Percentiles rank a stretch among this genome's conserved stretches.
Evolutionary conservation across 2,888 invertebrate genomes (phyloP).

Genomic region (Pandemis cinnamomeana): DNA sequence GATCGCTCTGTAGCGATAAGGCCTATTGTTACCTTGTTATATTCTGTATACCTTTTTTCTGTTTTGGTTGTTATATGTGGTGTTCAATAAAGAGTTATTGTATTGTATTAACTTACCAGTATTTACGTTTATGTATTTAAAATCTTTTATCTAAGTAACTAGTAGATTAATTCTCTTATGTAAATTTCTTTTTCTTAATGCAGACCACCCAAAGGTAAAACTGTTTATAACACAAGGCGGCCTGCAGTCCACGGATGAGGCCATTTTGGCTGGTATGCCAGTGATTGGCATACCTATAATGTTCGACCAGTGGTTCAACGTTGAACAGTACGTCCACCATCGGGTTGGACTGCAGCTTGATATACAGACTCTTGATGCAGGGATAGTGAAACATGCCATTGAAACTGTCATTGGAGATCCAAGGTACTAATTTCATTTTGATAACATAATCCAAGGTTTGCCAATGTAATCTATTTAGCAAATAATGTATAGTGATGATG

Average conservation of each 20-base stretch:
- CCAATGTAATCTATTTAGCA: no score
- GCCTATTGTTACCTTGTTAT: no score
- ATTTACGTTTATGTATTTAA: no score
- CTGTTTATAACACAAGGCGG: conserved; percentile 77
- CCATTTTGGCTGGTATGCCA: conserved; percentile 67
- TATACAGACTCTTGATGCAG: conserved; percentile 53
- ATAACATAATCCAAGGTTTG: no score
- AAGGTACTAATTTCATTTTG: background rate
- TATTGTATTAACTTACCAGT: no score
- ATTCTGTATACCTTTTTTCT: no score
- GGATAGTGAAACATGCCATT: conserved; percentile 28
- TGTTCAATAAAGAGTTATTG: no score
- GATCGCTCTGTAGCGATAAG: no score
- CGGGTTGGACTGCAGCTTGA: conserved; percentile 62
- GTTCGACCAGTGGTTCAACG: conserved; percentile 58
- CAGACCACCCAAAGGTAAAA: conserved; percentile 72
- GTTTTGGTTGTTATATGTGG: no score
- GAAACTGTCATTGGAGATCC: conserved; percentile 14
- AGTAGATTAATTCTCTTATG: background rate
- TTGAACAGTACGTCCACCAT: conserved; percentile 53
- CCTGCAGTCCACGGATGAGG: conserved; percentile 72
- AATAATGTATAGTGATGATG: no score
- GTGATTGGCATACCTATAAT: conserved; percentile 53
- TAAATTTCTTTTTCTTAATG: background rate
- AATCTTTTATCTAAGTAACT: no score